These are phyloP conservation scores for Eucriotettix oculatus DNA, from an alignment of 2,888 invertebrate species.

Conservation along the genomic window DNA sequence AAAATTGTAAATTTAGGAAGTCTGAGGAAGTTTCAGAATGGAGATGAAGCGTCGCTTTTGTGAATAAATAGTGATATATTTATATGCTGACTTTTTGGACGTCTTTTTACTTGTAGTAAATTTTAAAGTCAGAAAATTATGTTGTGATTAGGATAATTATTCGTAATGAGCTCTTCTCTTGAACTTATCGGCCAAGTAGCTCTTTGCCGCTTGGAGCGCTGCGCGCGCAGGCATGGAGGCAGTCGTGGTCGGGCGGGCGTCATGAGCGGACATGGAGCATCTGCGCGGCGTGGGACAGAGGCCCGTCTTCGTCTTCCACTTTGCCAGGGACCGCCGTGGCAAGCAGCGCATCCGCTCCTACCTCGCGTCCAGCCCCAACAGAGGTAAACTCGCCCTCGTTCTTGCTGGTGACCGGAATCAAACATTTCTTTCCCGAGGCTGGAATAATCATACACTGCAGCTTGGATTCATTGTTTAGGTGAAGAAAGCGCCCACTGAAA, in stretches of 20 bases:
- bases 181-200: too few species aligned
- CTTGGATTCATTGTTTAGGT: neutral
- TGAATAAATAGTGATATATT: too few species aligned
- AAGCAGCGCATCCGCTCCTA: neutral
- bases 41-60: too few species aligned
- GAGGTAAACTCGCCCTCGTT: neutral
- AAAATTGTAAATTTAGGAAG: too few species aligned
- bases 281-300: neutral
- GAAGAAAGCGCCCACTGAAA: too few species aligned
- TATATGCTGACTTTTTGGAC: too few species aligned
- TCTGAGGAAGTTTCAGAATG: too few species aligned
- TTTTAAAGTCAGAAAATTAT: neutral
- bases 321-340: neutral
- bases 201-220: neutral
- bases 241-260: neutral
- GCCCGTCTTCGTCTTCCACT: neutral
- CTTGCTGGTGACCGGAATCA: neutral
- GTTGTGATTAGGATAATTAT: neutral
- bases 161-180: neutral
- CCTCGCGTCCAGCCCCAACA: neutral
- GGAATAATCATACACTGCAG: neutral
- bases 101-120: neutral
- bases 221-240: neutral
- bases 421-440: neutral
- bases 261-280: neutral